phyloP scores from a whole-genome alignment of 2,797 vertebrate genomes.

The Lacerta viridis region DNA sequence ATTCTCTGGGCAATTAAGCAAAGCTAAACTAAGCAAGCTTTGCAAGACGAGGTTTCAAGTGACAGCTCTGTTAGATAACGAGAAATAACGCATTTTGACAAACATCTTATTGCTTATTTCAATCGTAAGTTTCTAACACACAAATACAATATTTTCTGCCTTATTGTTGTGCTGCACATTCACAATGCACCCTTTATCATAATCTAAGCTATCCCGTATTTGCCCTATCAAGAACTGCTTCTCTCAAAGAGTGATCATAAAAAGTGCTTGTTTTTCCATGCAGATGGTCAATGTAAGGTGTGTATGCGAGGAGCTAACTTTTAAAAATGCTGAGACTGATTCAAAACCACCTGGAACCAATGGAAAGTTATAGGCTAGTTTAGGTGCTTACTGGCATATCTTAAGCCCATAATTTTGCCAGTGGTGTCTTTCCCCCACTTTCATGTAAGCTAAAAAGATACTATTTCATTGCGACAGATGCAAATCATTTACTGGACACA shows the following conservation, averaged over 20 bases:
- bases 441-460: slow-evolving; percentile 64
- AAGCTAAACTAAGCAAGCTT: background rate
- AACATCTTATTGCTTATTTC: slow-evolving; percentile 12
- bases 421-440: slow-evolving; percentile 46
- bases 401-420: slow-evolving; percentile 56
- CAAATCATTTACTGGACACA: slow-evolving; percentile 63
- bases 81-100: slow-evolving; percentile 43
- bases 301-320: slow-evolving; percentile 30
- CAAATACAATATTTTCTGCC: slow-evolving; percentile 59
- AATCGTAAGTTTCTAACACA: background rate
- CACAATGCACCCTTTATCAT: slow-evolving; percentile 70
- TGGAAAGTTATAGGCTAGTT: background rate
- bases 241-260: slow-evolving; percentile 70
- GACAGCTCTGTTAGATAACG: background rate
- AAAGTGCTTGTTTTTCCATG: slow-evolving; percentile 61
- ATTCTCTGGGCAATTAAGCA: background rate
- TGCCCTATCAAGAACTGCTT: slow-evolving; percentile 64
- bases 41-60: background rate
- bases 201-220: slow-evolving; percentile 68
- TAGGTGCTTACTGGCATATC: slow-evolving; percentile 45
- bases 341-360: background rate
- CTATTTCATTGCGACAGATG: slow-evolving; percentile 46
- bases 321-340: slow-evolving; percentile 51
- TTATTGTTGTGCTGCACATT: slow-evolving; percentile 73
- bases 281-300: slow-evolving; percentile 53